Percentiles rank a stretch among this genome's conserved stretches.
Evolutionary conservation across 1,140 invertebrate species (phyloP).

Genomic region (Heliconius melpomene): DNA sequence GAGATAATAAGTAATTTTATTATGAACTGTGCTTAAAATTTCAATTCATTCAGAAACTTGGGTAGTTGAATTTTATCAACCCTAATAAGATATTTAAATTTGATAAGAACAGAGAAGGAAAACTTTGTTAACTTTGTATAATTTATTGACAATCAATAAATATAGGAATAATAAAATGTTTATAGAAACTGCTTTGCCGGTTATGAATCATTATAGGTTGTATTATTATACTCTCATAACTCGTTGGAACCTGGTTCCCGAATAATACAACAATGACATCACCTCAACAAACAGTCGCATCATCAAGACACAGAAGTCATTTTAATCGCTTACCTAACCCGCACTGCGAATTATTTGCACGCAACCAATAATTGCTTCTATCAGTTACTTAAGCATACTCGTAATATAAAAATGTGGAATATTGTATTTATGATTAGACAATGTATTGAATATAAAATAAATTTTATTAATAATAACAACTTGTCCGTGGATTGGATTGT

Average conservation of each 20-base stretch:
- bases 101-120: conserved; percentile 15
- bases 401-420: background rate
- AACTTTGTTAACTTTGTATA: conserved; percentile 15
- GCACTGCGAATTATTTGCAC: conserved; percentile 40
- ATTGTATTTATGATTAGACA: background rate
- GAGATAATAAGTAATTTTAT: conserved; percentile 46
- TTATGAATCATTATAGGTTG: background rate
- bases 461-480: too few relatives aligned
- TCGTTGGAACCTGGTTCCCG: conserved; percentile 15
- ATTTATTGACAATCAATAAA: conserved; percentile 18
- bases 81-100: conserved; percentile 14
- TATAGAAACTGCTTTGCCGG: background rate
- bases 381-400: conserved; percentile 23
- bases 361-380: conserved; percentile 42
- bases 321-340: conserved; percentile 39
- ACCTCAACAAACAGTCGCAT: conserved; percentile 27
- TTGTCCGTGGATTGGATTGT: too few relatives aligned
- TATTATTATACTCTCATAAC: background rate
- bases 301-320: conserved; percentile 42
- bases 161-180: conserved; percentile 14
- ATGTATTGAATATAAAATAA: background rate
- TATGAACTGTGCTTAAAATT: conserved; percentile 41
- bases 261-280: conserved; percentile 36
- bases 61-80: conserved; percentile 35
- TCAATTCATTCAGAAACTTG: conserved; percentile 40